Conservation (phyloP, 2,888 invertebrate species). For the Zele albiditarsus region DNA sequence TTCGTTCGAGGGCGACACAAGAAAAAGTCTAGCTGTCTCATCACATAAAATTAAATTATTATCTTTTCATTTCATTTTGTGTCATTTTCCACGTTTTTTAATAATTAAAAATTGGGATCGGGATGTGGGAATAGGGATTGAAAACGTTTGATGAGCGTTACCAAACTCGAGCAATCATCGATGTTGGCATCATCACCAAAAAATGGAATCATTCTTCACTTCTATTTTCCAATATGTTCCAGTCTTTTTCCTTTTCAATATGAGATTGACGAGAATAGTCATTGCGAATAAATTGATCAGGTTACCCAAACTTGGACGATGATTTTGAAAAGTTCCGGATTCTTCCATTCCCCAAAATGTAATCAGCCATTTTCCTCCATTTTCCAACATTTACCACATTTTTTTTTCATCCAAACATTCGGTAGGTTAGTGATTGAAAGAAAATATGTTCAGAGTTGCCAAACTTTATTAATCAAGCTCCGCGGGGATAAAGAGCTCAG, state of each 20-base stretch:
- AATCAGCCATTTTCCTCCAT: too few species aligned
- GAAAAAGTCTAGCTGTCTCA: slow-evolving; percentile 2
- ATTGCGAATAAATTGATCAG: too few species aligned
- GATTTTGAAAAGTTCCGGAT: too few species aligned
- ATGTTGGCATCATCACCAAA: too few species aligned
- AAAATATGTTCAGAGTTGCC: not conserved
- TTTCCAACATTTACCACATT: not conserved
- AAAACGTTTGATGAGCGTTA: not conserved
- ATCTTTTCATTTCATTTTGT: not conserved
- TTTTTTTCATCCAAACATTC: not conserved
- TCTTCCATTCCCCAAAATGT: too few species aligned
- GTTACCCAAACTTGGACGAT: too few species aligned
- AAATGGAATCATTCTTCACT: too few species aligned
- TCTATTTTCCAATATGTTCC: too few species aligned
- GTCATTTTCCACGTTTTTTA: not conserved
- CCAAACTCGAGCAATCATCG: not conserved
- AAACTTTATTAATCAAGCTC: slow-evolving; percentile 25
- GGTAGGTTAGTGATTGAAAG: not conserved
- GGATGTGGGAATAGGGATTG: not conserved
- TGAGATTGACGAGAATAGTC: too few species aligned
- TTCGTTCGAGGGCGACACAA: slow-evolving; percentile 59
- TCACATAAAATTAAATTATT: not conserved
- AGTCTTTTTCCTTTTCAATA: too few species aligned
- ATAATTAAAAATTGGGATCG: too few species aligned
- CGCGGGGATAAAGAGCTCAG: slow-evolving; percentile 15